phyloP scores from a whole-genome alignment of 2,888 invertebrate genomes.

The Bruchidius siliquastri region DNA sequence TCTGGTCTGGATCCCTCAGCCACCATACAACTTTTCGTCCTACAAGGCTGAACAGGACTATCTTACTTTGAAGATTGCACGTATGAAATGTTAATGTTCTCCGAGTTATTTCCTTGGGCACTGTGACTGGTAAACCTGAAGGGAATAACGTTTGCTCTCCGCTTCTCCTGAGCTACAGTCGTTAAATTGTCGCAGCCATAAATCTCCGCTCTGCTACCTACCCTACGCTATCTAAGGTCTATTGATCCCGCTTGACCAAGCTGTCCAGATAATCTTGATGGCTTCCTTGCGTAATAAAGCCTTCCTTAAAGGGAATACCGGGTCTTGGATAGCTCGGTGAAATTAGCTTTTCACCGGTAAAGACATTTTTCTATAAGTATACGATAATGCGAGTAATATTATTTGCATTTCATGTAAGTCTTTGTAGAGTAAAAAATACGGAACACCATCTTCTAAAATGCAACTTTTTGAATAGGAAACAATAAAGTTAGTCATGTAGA shows the following conservation, averaged over 20 bases:
- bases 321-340: background rate
- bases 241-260: conserved; percentile 15
- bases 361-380: too few relatives aligned
- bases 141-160: conserved; percentile 21
- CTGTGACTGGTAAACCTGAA: conserved; percentile 9
- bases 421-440: too few relatives aligned
- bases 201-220: conserved; percentile 15
- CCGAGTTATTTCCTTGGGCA: background rate
- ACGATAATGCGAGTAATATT: too few relatives aligned
- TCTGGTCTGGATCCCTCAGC: background rate
- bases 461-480: too few relatives aligned
- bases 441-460: too few relatives aligned
- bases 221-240: conserved; percentile 8
- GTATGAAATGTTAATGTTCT: background rate
- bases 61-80: background rate
- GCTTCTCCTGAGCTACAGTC: conserved; percentile 16
- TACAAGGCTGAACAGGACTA: background rate
- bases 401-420: too few relatives aligned
- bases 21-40: background rate
- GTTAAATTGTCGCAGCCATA: conserved; percentile 17
- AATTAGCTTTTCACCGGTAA: too few relatives aligned
- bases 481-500: too few relatives aligned
- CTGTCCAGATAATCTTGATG: conserved; percentile 15
- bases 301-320: conserved; percentile 1
- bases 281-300: conserved; percentile 7